Base-by-base conservation (phyloP, 2,888 invertebrate genomes). In the Helicoverpa assulta region DNA sequence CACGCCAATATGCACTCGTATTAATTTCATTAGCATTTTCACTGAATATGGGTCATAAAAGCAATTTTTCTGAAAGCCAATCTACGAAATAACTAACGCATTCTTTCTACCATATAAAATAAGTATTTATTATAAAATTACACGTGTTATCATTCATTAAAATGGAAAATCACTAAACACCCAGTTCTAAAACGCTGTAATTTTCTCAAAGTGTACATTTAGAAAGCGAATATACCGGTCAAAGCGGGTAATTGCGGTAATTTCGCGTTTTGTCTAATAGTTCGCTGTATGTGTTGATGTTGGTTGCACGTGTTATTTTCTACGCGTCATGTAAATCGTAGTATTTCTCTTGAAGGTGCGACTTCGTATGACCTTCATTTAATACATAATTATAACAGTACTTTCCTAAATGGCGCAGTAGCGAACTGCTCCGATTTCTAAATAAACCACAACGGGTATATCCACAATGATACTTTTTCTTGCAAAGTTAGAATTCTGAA, bases 201-300 rank as follows among this genome's bases (percentile, higher is more conserved):
- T 83, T 81, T 83, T 75, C 76, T 75, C 74, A 77, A 82, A 80
- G 73, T 81, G 73, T 67, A 71, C 69, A 84, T 80, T 78, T 84
- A 85, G 84, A 84, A 84, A 84, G 84, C 77, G 75, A 74, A 81
- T 73, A 71, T 67, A 71, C 78, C 75, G 78, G 84, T 83, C 81
- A 85, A 75, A 79, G 78, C 74, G 57, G 70, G 73, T 84, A 85
- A 84, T 83, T 65, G 80, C 70, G 56, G 83, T 78, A 72, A 83
- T 85, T 84, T 81, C 52, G 71, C 79, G 70, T 79, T 80, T 73
- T 78, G 76, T 75, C 73, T 83, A 82, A 83, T 81, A 82, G 74
- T 70, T 73, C 60, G 55, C 60, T 68, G 69, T 57, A 76, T 82
- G 76, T 81, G 83, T 72, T 75, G 71, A 82, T 71, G 72, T 55